Percentiles rank a stretch among this genome's conserved stretches.
phyloP scores from a whole-genome alignment of 2,888 invertebrate genomes.

The Plebejus anna region DNA sequence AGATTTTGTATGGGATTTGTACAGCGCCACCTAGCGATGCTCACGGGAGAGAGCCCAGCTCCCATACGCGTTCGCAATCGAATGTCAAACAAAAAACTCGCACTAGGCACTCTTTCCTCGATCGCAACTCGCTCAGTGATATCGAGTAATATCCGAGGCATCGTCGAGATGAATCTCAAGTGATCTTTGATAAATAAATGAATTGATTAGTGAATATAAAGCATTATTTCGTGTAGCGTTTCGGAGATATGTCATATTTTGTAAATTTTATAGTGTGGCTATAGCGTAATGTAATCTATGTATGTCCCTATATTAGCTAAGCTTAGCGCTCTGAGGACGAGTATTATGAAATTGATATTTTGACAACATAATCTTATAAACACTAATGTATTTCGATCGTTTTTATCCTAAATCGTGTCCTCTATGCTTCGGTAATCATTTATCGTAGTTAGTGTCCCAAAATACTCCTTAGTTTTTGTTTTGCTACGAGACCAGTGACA shows the following conservation, averaged over 20 bases:
- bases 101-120: neutral
- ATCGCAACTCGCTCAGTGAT: slow-evolving; percentile 31
- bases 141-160: slow-evolving; percentile 37
- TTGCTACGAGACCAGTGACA: slow-evolving; percentile 39
- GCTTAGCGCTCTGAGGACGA: slow-evolving; percentile 76
- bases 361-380: slow-evolving; percentile 38
- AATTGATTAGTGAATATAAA: slow-evolving; percentile 75
- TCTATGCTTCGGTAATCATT: slow-evolving; percentile 42
- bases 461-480: slow-evolving; percentile 34
- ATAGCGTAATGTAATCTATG: slow-evolving; percentile 70
- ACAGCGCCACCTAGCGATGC: no score
- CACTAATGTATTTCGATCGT: slow-evolving; percentile 36
- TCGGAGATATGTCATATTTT: slow-evolving; percentile 80
- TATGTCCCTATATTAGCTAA: slow-evolving; percentile 72
- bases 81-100: no score
- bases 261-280: slow-evolving; percentile 80
- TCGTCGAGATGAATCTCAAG: slow-evolving; percentile 46
- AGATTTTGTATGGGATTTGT: no score
- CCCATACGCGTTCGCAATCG: no score
- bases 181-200: slow-evolving; percentile 65
- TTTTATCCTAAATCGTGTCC: slow-evolving; percentile 38
- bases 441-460: slow-evolving; percentile 36
- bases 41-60: no score
- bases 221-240: slow-evolving; percentile 75
- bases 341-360: slow-evolving; percentile 52